Conservation (phyloP, 1,140 invertebrate genomes). For the Campodea augens region DNA sequence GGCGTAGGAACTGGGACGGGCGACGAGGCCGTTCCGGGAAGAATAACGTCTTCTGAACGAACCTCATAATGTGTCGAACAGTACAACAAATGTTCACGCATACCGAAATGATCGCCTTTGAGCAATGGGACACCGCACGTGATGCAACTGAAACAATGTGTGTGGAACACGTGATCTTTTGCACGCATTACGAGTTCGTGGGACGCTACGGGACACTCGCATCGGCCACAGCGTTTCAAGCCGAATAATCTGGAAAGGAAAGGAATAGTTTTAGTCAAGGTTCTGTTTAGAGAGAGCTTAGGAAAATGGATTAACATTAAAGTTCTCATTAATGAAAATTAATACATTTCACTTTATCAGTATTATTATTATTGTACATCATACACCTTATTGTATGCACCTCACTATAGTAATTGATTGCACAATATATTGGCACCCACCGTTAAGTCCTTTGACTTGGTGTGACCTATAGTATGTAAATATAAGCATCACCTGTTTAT, state of each 20-base stretch:
- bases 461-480: too few relatives aligned
- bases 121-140: slow-evolving; percentile 66
- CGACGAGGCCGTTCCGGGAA: slow-evolving; percentile 11
- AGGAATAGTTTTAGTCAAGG: background rate
- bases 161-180: slow-evolving; percentile 79
- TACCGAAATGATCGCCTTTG: slow-evolving; percentile 86
- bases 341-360: too few relatives aligned
- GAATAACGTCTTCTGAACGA: slow-evolving; percentile 20
- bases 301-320: too few relatives aligned
- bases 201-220: slow-evolving; percentile 72
- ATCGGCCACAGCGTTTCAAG: slow-evolving; percentile 66
- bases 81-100: slow-evolving; percentile 60
- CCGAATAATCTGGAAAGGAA: slow-evolving; percentile 47
- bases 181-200: slow-evolving; percentile 91
- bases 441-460: too few relatives aligned
- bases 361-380: too few relatives aligned
- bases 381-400: too few relatives aligned
- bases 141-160: slow-evolving; percentile 84
- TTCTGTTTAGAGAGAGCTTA: too few relatives aligned
- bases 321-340: too few relatives aligned
- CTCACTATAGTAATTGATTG: too few relatives aligned
- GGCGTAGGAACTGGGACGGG: slow-evolving; percentile 13
- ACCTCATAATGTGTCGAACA: slow-evolving; percentile 69
- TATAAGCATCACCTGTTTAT: too few relatives aligned
- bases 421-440: too few relatives aligned